These are phyloP conservation scores for Cheirogaleus major DNA, from an alignment of 2,797 vertebrate species.

Conservation along the genomic window DNA sequence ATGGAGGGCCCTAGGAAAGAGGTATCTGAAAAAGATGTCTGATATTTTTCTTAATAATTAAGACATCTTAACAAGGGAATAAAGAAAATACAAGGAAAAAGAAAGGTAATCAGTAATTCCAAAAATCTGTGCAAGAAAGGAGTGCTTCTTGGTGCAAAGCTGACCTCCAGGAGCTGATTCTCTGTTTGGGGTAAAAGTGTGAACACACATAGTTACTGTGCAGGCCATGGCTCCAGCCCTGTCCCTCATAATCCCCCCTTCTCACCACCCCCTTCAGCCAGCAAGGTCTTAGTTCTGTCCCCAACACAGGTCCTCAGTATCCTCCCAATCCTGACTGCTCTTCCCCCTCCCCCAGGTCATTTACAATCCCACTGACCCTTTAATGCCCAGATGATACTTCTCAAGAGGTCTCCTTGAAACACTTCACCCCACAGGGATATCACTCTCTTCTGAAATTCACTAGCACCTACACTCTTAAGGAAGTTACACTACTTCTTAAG, in stretches of 20 bases:
- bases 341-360: not conserved
- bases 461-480: not conserved
- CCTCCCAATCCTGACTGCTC: too few relatives aligned
- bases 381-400: not conserved
- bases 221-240: not conserved
- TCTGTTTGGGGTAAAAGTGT: not conserved
- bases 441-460: not conserved
- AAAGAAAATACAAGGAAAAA: not conserved
- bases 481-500: not conserved
- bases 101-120: not conserved
- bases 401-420: not conserved
- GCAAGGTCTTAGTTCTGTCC: not conserved
- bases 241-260: not conserved
- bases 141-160: not conserved
- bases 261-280: not conserved
- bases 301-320: not conserved
- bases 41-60: not conserved
- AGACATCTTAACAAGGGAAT: not conserved
- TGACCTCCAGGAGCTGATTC: not conserved
- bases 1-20: not conserved
- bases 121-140: not conserved
- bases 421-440: not conserved
- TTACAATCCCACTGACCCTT: not conserved
- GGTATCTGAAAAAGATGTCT: not conserved
- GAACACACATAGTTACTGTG: too few relatives aligned